A percentile compares a stretch with the other conserved stretches of the same genome.
Evolutionary conservation across 1,140 invertebrate species (phyloP).

Genomic region (Vollenhovia emeryi): DNA sequence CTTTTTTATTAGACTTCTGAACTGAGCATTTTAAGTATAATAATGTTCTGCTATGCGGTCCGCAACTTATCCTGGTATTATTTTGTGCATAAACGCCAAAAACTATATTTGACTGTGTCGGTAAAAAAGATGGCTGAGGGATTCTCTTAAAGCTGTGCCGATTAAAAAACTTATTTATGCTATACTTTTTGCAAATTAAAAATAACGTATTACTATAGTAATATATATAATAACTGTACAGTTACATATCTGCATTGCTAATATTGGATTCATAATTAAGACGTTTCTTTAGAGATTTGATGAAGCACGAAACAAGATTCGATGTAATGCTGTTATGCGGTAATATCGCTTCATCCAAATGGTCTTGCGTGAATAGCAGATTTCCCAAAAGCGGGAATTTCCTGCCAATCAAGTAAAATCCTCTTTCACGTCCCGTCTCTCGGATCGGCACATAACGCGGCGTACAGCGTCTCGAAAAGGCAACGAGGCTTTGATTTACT

Average conservation of each 20-base stretch:
- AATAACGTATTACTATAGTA: not conserved
- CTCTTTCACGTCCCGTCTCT: conserved; percentile 35
- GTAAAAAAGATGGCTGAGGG: no score
- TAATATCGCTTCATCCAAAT: not conserved
- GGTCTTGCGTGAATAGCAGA: conserved; percentile 14
- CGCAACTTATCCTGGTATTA: no score
- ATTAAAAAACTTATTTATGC: no score
- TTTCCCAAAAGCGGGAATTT: conserved; percentile 40
- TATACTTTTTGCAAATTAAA: no score
- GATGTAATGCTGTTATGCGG: not conserved
- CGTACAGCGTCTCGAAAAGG: conserved; percentile 7
- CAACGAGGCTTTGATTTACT: conserved; percentile 53
- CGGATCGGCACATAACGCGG: not conserved
- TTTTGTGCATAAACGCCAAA: no score
- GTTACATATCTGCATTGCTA: not conserved
- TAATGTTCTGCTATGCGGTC: no score
- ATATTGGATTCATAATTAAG: not conserved
- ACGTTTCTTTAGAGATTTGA: not conserved
- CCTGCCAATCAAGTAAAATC: conserved; percentile 57
- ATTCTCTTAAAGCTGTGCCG: no score
- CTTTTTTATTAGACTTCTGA: no score
- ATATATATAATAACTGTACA: not conserved
- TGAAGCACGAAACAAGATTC: not conserved
- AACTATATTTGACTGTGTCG: no score
- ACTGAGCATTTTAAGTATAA: no score